Base-by-base conservation (phyloP, 2,113 vertebrate species). In the Halichoeres trimaculatus region DNA sequence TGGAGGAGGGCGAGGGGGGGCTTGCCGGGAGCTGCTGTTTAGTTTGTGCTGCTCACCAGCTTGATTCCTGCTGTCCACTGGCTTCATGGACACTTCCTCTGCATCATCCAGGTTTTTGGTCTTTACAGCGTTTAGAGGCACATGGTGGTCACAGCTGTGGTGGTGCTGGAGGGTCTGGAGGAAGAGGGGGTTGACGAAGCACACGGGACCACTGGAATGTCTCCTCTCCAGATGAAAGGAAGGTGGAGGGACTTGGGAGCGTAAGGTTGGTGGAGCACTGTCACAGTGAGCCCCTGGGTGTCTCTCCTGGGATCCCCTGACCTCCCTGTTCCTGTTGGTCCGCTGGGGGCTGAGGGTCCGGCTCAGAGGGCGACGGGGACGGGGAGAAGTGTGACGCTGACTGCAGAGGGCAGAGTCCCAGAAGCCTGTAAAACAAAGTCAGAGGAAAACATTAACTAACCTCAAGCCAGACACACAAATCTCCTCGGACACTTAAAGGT, bases 141-240 rank as follows among this genome's bases (percentile, higher is more conserved):
- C 34, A 17, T 36, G 2, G 41, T 69, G 94, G 85, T 93, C 63
- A 1, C 22, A 22, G 66, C 19, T 59, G 36, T 6, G 66, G 35
- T 26, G 92, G 88, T 89, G 95, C 69, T 95, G 76, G 17, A 43
- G 96, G 40, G 96, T 95, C 93, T 98, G 96, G 68, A 97, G 93
- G 85, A 98, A 98, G 48, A 97, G 94, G 1, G 97, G 97, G 88
- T 96, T 97, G 80, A 97, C 93, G n/a, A 98, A 97, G 88, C 96
- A 98, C 85, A 97, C 89, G 0, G 97, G 95, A 74, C 94, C 93
- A 16, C 94, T 95, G 90, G 94, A 94, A 85, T 94, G 94, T 91
- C 94, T 90, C 34, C 94, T 94, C 90, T 96, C 94, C 87, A 93
- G 90, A 77, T 93, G 94, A 0, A 93, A 94, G 66, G 93, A 91